A percentile compares a stretch with the other conserved stretches of the same genome.
phyloP scores from a whole-genome alignment of 1,140 invertebrate genomes.

The Metaphire vulgaris region DNA sequence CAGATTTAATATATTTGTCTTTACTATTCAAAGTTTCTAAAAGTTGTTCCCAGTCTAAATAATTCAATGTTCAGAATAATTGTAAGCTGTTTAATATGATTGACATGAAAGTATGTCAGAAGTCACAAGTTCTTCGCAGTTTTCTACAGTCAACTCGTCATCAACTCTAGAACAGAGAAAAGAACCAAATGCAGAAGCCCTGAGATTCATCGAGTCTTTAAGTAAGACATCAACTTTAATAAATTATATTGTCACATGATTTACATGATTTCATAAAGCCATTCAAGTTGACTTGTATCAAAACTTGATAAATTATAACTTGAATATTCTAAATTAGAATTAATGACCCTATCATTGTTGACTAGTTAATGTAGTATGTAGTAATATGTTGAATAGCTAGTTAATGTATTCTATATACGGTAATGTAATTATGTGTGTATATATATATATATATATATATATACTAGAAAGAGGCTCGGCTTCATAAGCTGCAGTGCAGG shows the following conservation, averaged over 20 bases:
- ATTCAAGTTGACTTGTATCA: too few species aligned
- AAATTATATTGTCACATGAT: conserved; percentile 26
- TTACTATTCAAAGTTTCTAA: too few species aligned
- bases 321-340: not conserved
- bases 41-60: too few species aligned
- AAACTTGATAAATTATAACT: too few species aligned
- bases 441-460: too few species aligned
- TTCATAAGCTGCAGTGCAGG: too few species aligned
- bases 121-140: not conserved
- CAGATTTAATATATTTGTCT: too few species aligned
- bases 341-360: not conserved
- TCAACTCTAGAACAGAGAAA: conserved; percentile 31
- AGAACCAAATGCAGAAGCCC: conserved; percentile 33
- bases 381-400: not conserved
- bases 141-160: not conserved
- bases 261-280: not conserved
- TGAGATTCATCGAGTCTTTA: conserved; percentile 37
- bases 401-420: not conserved
- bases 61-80: too few species aligned
- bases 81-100: too few species aligned
- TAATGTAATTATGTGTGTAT: not conserved
- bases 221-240: conserved; percentile 14
- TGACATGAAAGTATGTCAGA: not conserved
- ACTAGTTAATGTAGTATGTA: not conserved
- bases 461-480: too few species aligned